Percentiles rank a stretch among this genome's conserved stretches.
Evolutionary conservation across 2,113 vertebrate species (phyloP).

Genomic region (Datnioides undecimradiatus): DNA sequence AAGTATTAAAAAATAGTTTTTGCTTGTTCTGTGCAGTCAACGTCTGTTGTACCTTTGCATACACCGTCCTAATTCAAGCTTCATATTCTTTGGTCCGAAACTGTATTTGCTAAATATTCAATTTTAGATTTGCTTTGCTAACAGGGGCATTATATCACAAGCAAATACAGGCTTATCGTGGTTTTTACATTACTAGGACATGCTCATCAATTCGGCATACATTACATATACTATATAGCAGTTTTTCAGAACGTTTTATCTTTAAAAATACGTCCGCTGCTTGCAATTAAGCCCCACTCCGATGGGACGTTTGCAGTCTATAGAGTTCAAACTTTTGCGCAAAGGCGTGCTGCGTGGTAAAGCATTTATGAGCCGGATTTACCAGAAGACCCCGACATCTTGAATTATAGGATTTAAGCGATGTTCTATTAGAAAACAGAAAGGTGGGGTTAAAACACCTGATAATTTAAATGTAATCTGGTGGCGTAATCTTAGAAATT

Average conservation of each 20-base stretch:
- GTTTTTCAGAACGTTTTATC: too few relatives aligned
- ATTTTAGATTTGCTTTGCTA: background rate
- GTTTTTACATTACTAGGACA: background rate
- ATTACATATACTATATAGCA: background rate
- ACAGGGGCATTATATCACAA: background rate
- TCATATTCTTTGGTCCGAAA: background rate
- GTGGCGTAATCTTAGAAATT: background rate
- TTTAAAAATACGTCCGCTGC: background rate
- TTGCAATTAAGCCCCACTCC: background rate
- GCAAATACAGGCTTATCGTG: fast-evolving
- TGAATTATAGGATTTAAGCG: background rate
- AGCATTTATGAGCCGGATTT: background rate
- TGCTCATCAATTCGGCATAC: background rate
- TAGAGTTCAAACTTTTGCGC: too few relatives aligned
- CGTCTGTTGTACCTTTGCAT: background rate
- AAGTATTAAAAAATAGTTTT: background rate
- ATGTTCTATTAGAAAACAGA: background rate
- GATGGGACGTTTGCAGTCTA: background rate
- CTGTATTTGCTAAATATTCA: background rate
- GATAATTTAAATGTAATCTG: background rate
- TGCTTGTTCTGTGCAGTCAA: background rate
- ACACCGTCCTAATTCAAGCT: background rate
- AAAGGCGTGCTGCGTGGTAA: background rate
- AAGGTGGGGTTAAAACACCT: background rate
- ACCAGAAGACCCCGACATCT: background rate